These are phyloP conservation scores for Chrysaora quinquecirrha DNA, from an alignment of 30 jellyfish, hydroid and myxozoan genomes.

Conservation along the genomic window DNA sequence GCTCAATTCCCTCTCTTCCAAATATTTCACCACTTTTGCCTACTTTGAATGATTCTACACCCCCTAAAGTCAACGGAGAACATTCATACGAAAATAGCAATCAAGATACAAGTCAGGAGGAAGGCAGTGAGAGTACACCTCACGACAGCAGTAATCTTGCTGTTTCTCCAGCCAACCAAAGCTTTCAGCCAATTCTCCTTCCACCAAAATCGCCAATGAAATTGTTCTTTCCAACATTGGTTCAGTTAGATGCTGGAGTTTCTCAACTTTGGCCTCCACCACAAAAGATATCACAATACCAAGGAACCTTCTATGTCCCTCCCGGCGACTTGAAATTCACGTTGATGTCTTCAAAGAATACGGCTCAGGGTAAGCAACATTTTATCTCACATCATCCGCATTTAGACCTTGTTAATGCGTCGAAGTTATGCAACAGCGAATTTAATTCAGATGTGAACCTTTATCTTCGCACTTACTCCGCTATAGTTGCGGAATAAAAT, in stretches of 20 bases:
- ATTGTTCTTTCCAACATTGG: conserved; percentile 56
- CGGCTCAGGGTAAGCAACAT: conserved; percentile 20
- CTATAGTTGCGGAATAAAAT: too few relatives aligned
- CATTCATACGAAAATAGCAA: too few relatives aligned
- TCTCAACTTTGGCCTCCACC: conserved; percentile 89
- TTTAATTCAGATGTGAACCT: too few relatives aligned
- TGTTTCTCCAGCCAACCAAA: background rate
- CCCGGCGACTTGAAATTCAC: conserved; percentile 56
- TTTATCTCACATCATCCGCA: too few relatives aligned
- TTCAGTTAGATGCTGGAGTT: conserved; percentile 72
- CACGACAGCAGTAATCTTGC: too few relatives aligned
- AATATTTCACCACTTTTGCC: background rate
- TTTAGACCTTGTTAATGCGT: too few relatives aligned
- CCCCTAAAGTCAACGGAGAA: too few relatives aligned
- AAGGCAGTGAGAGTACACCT: too few relatives aligned
- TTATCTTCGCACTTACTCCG: too few relatives aligned
- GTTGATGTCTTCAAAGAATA: conserved; percentile 24
- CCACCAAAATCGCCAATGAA: conserved; percentile 69
- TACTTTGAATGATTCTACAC: background rate
- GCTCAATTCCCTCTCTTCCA: background rate
- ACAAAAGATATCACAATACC: conserved; percentile 63
- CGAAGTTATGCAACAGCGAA: too few relatives aligned
- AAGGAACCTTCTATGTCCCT: conserved; percentile 89
- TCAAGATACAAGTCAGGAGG: too few relatives aligned
- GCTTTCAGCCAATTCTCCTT: conserved; percentile 48